These are phyloP conservation scores for Philereme transversata DNA, from an alignment of 2,888 invertebrate species.

Conservation along the genomic window DNA sequence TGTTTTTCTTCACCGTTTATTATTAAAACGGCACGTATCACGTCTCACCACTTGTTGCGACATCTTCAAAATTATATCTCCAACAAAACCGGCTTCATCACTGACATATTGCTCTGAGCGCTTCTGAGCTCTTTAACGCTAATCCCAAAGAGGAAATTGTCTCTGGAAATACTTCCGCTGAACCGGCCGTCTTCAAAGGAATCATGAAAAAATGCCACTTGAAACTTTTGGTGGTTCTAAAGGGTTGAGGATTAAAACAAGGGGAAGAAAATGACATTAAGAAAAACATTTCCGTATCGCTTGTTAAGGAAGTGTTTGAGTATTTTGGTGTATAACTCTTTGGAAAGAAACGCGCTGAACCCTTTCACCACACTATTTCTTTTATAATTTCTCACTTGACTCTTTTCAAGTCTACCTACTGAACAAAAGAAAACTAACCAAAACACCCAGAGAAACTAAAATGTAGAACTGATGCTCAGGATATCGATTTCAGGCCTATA, in stretches of 20 bases:
- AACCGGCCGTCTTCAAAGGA: constrained; percentile 46
- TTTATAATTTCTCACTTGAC: too few species aligned
- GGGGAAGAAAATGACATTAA: constrained; percentile 16
- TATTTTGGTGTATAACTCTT: too few species aligned
- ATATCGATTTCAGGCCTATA: constrained; percentile 1
- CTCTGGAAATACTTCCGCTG: constrained; percentile 62
- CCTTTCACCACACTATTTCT: too few species aligned
- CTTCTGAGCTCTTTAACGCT: constrained; percentile 39
- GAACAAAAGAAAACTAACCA: too few species aligned
- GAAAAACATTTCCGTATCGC: background rate
- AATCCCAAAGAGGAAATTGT: constrained; percentile 72
- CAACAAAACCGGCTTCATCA: constrained; percentile 20
- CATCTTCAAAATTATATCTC: constrained; percentile 14
- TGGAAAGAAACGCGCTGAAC: too few species aligned
- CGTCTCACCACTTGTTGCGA: constrained; percentile 20
- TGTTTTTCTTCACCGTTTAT: too few species aligned
- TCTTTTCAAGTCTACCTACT: too few species aligned
- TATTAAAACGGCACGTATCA: too few species aligned
- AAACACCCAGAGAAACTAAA: too few species aligned
- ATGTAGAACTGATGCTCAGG: too few species aligned
- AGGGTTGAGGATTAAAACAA: constrained; percentile 24
- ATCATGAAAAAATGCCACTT: constrained; percentile 36
- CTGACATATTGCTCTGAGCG: constrained; percentile 34
- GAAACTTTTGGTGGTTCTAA: constrained; percentile 29
- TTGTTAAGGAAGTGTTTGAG: too few species aligned